Conservation (phyloP, 2,797 vertebrate genomes). For the Danio kyathit region DNA sequence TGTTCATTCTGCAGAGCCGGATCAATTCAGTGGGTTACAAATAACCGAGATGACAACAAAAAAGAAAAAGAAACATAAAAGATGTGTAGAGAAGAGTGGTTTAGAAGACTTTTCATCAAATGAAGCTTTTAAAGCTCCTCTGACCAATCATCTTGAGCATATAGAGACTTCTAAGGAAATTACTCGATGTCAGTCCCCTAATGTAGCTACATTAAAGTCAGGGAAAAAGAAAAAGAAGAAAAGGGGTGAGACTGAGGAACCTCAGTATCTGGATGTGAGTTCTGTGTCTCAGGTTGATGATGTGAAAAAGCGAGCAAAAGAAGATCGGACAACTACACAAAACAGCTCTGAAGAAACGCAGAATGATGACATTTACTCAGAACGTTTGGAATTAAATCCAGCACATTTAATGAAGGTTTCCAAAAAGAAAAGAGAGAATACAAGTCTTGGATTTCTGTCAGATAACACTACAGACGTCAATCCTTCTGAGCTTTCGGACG, state of each 20-base stretch:
- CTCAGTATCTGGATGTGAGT: not conserved
- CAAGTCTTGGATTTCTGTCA: not conserved
- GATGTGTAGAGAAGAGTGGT: conserved; percentile 14
- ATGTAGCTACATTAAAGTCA: not conserved
- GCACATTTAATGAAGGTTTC: not conserved
- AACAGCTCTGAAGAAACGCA: not conserved
- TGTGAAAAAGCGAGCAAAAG: not conserved
- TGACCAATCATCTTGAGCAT: not conserved
- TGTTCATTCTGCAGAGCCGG: not conserved
- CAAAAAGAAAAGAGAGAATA: not conserved
- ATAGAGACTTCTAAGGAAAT: not conserved
- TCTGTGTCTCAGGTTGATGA: conserved; percentile 13
- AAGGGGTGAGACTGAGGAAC: not conserved
- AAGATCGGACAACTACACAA: not conserved
- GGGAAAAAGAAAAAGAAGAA: conserved; percentile 52
- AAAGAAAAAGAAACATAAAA: conserved; percentile 26
- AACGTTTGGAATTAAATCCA: conserved; percentile 11
- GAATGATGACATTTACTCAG: not conserved
- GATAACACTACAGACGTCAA: not conserved
- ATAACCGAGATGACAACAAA: not conserved
- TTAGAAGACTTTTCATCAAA: not conserved
- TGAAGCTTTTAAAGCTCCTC: not conserved
- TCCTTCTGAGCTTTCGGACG: not conserved
- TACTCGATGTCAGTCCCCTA: too few relatives aligned
- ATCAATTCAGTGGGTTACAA: not conserved